Conservation (phyloP, 1,140 invertebrate species). For the Magallana gigas region DNA sequence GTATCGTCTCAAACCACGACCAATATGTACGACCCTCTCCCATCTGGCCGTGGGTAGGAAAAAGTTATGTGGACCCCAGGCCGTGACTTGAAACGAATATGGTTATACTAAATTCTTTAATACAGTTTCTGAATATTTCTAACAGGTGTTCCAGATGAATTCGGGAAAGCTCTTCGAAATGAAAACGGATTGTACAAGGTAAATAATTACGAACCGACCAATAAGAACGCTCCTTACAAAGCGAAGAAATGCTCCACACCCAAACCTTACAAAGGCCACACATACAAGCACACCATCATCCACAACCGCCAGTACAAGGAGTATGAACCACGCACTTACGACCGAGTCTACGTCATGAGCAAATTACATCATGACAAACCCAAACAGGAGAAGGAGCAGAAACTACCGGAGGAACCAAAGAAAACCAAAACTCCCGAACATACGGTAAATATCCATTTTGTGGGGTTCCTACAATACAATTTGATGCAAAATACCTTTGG, state of each 20-base stretch:
- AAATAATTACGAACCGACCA: not conserved
- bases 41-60: too few species aligned
- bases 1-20: too few species aligned
- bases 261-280: slow-evolving; percentile 11
- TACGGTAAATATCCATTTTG: not conserved
- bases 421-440: not conserved
- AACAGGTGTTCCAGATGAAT: slow-evolving; percentile 16
- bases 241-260: slow-evolving; percentile 12
- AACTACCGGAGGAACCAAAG: not conserved
- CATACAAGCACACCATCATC: slow-evolving; percentile 11
- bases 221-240: not conserved
- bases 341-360: not conserved
- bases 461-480: too few species aligned
- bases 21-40: too few species aligned
- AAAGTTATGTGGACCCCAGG: too few species aligned
- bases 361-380: slow-evolving; percentile 10
- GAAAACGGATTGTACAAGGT: not conserved
- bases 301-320: not conserved
- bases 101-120: not conserved
- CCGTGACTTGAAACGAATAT: not conserved
- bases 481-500: too few species aligned
- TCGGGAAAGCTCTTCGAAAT: not conserved
- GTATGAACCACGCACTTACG: not conserved
- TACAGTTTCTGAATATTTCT: not conserved
- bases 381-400: not conserved